Evolutionary conservation across 1,140 invertebrate genomes (phyloP).

Genomic region (Stegodyphus dumicola): DNA sequence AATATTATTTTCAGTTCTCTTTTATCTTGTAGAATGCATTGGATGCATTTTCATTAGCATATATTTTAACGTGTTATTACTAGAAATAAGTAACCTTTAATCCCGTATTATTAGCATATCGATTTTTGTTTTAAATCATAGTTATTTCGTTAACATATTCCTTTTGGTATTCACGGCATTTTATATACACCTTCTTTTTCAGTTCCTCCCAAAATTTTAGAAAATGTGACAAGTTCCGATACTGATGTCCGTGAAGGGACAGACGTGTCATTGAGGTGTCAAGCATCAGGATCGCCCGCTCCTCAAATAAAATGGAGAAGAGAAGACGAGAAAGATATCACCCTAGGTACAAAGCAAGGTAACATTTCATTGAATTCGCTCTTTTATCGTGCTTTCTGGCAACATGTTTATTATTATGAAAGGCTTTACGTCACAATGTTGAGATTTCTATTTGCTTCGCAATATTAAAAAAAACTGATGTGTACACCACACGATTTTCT

Average conservation of each 20-base stretch:
- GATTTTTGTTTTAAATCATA: background rate
- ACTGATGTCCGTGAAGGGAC: conserved; percentile 59
- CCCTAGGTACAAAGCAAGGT: conserved; percentile 56
- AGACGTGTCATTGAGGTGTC: conserved; percentile 66
- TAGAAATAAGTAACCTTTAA: too few relatives aligned
- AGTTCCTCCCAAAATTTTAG: conserved; percentile 59
- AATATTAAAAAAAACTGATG: too few relatives aligned
- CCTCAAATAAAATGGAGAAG: conserved; percentile 69
- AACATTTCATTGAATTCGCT: background rate
- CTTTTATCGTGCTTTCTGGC: too few relatives aligned
- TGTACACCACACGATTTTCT: too few relatives aligned
- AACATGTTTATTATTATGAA: too few relatives aligned
- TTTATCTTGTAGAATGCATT: too few relatives aligned
- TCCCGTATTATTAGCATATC: too few relatives aligned
- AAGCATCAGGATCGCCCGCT: conserved; percentile 69
- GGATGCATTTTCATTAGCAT: too few relatives aligned
- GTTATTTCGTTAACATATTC: background rate
- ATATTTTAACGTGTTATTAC: too few relatives aligned
- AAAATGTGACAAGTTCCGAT: conserved; percentile 59
- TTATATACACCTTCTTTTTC: background rate
- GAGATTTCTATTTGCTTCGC: too few relatives aligned
- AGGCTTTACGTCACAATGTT: too few relatives aligned
- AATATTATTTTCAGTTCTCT: too few relatives aligned
- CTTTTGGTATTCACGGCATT: background rate
- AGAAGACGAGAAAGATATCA: conserved; percentile 65